phyloP scores from a whole-genome alignment of 2,113 vertebrate species.

The Columba livia region DNA sequence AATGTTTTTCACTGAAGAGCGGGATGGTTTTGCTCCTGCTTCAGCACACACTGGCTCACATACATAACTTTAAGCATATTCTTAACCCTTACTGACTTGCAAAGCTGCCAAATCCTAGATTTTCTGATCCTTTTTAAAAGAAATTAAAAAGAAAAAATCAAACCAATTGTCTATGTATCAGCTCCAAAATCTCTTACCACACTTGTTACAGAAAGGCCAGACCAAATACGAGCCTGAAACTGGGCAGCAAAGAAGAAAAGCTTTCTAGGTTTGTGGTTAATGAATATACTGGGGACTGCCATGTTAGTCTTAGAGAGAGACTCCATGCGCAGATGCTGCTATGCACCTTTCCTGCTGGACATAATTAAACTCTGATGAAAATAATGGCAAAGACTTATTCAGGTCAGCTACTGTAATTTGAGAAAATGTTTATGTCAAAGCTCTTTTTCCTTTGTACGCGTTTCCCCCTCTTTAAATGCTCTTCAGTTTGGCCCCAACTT shows the following conservation, averaged over 20 bases:
- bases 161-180: not conserved
- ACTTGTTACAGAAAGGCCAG: not conserved
- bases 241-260: not conserved
- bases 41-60: not conserved
- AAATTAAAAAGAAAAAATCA: not conserved
- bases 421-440: conserved; percentile 23
- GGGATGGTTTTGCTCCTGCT: not conserved
- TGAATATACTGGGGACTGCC: not conserved
- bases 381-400: conserved; percentile 10
- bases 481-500: conserved; percentile 28
- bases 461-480: conserved; percentile 56
- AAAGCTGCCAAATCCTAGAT: not conserved
- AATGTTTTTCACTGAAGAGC: not conserved
- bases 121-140: not conserved
- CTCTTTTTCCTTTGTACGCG: not conserved
- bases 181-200: not conserved
- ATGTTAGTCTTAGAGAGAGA: not conserved
- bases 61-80: not conserved
- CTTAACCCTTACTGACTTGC: not conserved
- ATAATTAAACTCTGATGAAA: not conserved
- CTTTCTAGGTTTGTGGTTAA: not conserved
- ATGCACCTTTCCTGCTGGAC: not conserved
- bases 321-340: not conserved
- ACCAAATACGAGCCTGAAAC: not conserved
- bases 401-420: conserved; percentile 28